Base-by-base conservation (phyloP, 53 echinoderm and acorn worm species). In the Stichopus horrens region DNA sequence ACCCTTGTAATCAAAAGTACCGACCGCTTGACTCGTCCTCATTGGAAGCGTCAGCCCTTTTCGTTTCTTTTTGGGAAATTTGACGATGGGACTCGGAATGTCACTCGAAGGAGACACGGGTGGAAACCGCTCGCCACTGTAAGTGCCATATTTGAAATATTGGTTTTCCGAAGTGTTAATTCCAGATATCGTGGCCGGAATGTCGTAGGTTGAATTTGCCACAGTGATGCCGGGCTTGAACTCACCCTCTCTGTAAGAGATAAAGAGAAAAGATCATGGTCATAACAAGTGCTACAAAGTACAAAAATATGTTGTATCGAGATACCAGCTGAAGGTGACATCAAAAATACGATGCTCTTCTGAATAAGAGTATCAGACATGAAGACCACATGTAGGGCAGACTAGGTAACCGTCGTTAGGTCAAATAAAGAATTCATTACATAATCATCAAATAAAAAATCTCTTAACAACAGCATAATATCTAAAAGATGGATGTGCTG, bases 161-260 rank as follows among this genome's bases (percentile, higher is more conserved):
- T 57, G 55, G 18, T 57, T 57, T 9, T 74, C 75, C 9, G 74
- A 74, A 14, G 87, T 87, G 53, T 87, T 87, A n/a, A 87, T 87
- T 19, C 87, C 87, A 21, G 87, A 74, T 74, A 87, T 87, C 19
- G 87, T 75, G 53, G 74, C 54, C 54, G 87, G 87, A n/a, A 87
- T 8, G 20, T 87, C 87, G n/a, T 87, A 87, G 5, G 74, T 87
- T 57, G 87, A 87, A 37, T 87, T 87, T 4, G 87, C 74, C 18
- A 87, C 87, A 54, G 87, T 87, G 63, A 85, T 14, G 11, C 65
- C 85, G 4, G 85, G 85, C 23, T 59, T 66, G 52, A 66, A 85
- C 8, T 53, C 85, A 7, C 60, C 85, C 7, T 67, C 7, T 66
- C 85, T 85, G 85, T 7, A 85, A 85, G n/a, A 59, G 3, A 54